Conservation (phyloP, 2,888 invertebrate species). For the Pogonocherus hispidulus region DNA sequence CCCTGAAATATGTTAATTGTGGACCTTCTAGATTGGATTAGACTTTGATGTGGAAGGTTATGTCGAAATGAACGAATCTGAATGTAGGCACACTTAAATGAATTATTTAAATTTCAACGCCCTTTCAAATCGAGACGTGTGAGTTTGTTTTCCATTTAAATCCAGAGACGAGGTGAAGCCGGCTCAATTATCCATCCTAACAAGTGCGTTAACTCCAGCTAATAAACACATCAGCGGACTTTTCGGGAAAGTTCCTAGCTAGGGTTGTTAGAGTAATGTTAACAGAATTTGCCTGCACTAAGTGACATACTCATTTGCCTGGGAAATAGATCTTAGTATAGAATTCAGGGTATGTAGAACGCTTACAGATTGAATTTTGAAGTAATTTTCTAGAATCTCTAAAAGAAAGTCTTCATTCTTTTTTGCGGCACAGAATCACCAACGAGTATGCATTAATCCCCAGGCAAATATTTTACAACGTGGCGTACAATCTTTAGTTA, state of each 20-base stretch:
- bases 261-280: neutral
- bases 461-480: too few species aligned
- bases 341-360: too few species aligned
- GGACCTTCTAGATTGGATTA: constrained; percentile 25
- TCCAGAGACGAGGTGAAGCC: neutral
- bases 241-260: constrained; percentile 14
- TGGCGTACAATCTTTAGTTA: too few species aligned
- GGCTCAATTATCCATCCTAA: constrained; percentile 19
- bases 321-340: neutral
- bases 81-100: constrained; percentile 23
- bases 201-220: constrained; percentile 19
- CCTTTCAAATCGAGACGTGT: constrained; percentile 8
- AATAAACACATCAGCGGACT: constrained; percentile 20
- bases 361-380: too few species aligned
- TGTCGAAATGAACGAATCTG: constrained; percentile 15
- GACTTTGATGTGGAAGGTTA: constrained; percentile 10
- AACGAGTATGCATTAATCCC: too few species aligned
- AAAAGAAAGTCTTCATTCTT: too few species aligned
- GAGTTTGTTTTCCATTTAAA: constrained; percentile 2
- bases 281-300: constrained; percentile 2
- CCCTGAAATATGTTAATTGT: constrained; percentile 32
- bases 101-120: constrained; percentile 27
- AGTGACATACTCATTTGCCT: neutral
- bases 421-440: too few species aligned
- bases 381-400: too few species aligned